A percentile compares a stretch with the other conserved stretches of the same genome.
These are phyloP conservation scores for Tragelaphus eurycerus DNA, from an alignment of 2,797 vertebrate species.

Conservation along the genomic window DNA sequence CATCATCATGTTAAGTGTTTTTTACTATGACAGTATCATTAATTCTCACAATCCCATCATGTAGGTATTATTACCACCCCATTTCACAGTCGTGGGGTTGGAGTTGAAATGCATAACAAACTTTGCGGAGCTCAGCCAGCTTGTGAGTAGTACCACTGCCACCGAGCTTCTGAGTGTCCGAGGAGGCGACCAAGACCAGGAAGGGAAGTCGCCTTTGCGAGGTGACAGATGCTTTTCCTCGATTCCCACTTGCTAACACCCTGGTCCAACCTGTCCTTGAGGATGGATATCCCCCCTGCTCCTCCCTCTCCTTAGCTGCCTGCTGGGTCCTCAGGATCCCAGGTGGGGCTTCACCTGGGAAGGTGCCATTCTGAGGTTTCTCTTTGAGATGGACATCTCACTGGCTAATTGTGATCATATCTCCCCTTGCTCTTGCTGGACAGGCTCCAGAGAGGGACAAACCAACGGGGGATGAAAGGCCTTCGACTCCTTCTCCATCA, in stretches of 20 bases:
- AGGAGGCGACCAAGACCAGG: not conserved
- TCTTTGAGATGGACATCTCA: not conserved
- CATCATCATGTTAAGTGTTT: not conserved
- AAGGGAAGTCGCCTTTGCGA: not conserved
- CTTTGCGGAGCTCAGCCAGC: not conserved
- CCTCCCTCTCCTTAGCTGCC: accelerated
- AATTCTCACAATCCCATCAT: not conserved
- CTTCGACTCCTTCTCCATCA: not conserved
- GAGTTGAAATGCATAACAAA: not conserved
- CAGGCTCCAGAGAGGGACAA: conserved; percentile 42
- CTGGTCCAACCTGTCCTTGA: not conserved
- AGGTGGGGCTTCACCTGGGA: not conserved
- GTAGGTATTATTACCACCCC: not conserved
- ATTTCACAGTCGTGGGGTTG: not conserved
- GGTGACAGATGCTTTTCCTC: not conserved
- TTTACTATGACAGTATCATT: not conserved
- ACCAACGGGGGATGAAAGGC: not conserved
- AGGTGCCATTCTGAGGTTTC: not conserved
- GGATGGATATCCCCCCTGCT: no score
- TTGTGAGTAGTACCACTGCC: not conserved
- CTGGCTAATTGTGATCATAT: not conserved
- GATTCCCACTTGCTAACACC: not conserved
- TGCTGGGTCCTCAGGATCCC: not conserved
- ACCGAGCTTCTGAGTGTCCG: not conserved
- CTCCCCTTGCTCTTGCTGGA: not conserved